Conservation (phyloP, 2,888 invertebrate species). For the Ochropleura leucogaster region DNA sequence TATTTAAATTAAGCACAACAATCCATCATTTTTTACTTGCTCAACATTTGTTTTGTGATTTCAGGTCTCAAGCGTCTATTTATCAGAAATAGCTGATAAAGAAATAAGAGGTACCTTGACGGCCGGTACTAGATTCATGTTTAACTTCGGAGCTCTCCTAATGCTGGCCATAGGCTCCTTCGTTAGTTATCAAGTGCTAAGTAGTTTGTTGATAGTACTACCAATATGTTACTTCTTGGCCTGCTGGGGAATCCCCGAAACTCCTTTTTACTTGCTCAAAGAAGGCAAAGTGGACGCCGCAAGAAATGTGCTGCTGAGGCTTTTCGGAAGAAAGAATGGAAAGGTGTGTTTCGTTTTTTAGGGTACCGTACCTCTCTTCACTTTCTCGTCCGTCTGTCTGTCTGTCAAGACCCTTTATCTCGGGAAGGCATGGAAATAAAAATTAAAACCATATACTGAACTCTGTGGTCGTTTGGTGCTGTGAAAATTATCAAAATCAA, state of each 20-base stretch:
- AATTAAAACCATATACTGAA: too few species aligned
- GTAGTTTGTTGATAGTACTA: conserved; percentile 60
- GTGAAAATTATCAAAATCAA: too few species aligned
- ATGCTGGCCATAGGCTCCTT: conserved; percentile 80
- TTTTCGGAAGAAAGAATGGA: conserved; percentile 41
- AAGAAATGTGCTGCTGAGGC: conserved; percentile 72
- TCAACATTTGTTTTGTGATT: neutral
- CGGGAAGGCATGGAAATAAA: too few species aligned
- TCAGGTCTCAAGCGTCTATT: conserved; percentile 75
- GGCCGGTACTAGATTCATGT: conserved; percentile 76
- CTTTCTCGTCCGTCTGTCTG: too few species aligned
- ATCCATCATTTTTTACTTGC: too few species aligned
- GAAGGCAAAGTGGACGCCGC: conserved; percentile 83
- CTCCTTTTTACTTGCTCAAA: conserved; percentile 90
- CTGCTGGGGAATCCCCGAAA: conserved; percentile 90
- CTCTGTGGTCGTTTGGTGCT: too few species aligned
- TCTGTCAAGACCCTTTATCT: too few species aligned
- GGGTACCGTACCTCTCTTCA: too few species aligned
- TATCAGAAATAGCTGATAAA: conserved; percentile 84
- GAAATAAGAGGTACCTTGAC: conserved; percentile 80
- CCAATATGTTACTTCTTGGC: conserved; percentile 83
- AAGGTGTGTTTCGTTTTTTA: conserved; percentile 28
- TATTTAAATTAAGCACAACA: too few species aligned
- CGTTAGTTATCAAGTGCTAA: conserved; percentile 60
- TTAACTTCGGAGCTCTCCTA: conserved; percentile 79